Conservation (phyloP, 2,113 vertebrate species). For the Synodontis membranacea region DNA sequence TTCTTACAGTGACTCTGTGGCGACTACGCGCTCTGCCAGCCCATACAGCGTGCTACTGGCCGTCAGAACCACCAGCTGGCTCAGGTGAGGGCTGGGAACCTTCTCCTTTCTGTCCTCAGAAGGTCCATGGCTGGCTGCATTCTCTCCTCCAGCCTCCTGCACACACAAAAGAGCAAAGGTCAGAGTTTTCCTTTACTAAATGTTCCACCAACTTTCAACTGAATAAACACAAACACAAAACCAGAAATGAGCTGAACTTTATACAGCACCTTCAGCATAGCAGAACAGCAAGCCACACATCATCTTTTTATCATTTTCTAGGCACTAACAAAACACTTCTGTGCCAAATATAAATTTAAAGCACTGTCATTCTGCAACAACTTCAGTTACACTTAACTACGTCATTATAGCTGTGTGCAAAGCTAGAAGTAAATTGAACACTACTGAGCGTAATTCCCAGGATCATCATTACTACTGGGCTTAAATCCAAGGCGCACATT, state of each 20-base stretch:
- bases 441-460: slow-evolving; percentile 17
- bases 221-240: neutral
- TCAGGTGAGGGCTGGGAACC: slow-evolving; percentile 94
- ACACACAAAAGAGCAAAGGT: slow-evolving; percentile 41
- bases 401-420: neutral
- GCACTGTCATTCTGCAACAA: neutral
- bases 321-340: neutral
- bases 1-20: slow-evolving; percentile 96
- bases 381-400: neutral
- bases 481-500: slow-evolving; percentile 8
- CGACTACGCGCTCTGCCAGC: slow-evolving; percentile 91
- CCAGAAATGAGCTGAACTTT: neutral
- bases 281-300: neutral
- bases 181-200: neutral
- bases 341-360: neutral
- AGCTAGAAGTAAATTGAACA: slow-evolving; percentile 22
- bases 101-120: slow-evolving; percentile 94
- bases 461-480: neutral
- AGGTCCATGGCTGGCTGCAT: slow-evolving; percentile 73
- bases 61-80: slow-evolving; percentile 88
- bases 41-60: slow-evolving; percentile 84
- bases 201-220: neutral
- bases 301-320: slow-evolving; percentile 3
- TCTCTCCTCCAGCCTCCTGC: slow-evolving; percentile 84
- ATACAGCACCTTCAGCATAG: no score